phyloP scores from a whole-genome alignment of 2,888 invertebrate genomes.

The Apamea sordens region DNA sequence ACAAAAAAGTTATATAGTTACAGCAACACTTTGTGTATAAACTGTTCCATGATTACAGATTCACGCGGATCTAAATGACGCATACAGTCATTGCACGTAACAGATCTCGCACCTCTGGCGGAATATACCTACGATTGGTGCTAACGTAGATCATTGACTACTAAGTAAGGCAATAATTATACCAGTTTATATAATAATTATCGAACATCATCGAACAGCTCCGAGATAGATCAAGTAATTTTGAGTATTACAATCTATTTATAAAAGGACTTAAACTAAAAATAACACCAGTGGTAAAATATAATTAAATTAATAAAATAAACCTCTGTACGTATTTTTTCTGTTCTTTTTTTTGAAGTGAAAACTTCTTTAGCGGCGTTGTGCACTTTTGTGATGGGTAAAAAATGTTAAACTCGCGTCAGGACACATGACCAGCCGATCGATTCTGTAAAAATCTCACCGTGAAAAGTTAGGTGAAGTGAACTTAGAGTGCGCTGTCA shows the following conservation, averaged over 20 bases:
- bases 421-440: too few relatives aligned
- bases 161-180: conserved; percentile 11
- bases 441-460: too few relatives aligned
- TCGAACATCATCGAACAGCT: neutral
- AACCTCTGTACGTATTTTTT: too few relatives aligned
- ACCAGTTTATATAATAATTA: neutral
- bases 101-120: conserved; percentile 3
- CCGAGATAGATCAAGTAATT: neutral
- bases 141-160: neutral
- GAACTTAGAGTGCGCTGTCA: too few relatives aligned
- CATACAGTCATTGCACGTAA: neutral
- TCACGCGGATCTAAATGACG: conserved; percentile 13
- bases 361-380: too few relatives aligned
- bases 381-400: too few relatives aligned
- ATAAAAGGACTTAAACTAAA: neutral
- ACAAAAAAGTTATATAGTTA: neutral
- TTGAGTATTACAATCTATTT: neutral
- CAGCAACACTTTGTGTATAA: neutral
- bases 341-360: too few relatives aligned
- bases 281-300: neutral
- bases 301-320: neutral
- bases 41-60: conserved; percentile 1
- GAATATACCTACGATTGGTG: conserved; percentile 1
- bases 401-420: too few relatives aligned
- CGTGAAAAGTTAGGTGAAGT: too few relatives aligned